phyloP scores from a whole-genome alignment of 2,113 vertebrate species.

The Erpornis zantholeuca region DNA sequence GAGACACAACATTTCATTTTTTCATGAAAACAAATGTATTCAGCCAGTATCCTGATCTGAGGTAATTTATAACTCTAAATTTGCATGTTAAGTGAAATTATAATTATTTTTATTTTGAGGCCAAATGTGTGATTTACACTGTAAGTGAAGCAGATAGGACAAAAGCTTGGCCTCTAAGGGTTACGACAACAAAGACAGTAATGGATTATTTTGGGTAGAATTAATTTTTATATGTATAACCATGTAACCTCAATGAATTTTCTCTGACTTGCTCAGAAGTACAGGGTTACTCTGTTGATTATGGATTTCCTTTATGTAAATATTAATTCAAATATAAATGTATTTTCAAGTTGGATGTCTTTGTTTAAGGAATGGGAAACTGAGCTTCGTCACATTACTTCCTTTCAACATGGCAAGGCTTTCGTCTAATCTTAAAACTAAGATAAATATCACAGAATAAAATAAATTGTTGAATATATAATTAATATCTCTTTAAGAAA shows the following conservation, averaged over 20 bases:
- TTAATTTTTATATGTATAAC: not conserved
- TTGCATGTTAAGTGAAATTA: constrained; percentile 40
- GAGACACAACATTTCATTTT: not conserved
- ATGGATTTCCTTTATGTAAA: constrained; percentile 30
- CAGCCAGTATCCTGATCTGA: not conserved
- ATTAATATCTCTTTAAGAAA: constrained; percentile 56
- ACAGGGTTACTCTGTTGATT: not conserved
- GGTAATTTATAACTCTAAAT: not conserved
- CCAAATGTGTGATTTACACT: not conserved
- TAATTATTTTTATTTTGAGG: constrained; percentile 22
- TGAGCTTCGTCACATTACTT: constrained; percentile 13
- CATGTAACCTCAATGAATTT: not conserved
- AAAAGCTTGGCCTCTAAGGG: not conserved
- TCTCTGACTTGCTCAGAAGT: not conserved
- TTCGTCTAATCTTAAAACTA: constrained; percentile 4
- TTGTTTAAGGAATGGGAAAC: constrained; percentile 8
- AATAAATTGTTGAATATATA: constrained; percentile 42
- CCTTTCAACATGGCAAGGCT: not conserved
- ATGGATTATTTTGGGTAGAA: not conserved
- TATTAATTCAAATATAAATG: constrained; percentile 21
- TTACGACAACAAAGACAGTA: not conserved
- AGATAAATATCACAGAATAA: constrained; percentile 51
- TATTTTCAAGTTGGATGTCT: not conserved
- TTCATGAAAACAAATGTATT: constrained; percentile 8
- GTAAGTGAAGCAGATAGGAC: not conserved